Base-by-base conservation (phyloP, 2,888 invertebrate species). In the Pimpla rufipes region DNA sequence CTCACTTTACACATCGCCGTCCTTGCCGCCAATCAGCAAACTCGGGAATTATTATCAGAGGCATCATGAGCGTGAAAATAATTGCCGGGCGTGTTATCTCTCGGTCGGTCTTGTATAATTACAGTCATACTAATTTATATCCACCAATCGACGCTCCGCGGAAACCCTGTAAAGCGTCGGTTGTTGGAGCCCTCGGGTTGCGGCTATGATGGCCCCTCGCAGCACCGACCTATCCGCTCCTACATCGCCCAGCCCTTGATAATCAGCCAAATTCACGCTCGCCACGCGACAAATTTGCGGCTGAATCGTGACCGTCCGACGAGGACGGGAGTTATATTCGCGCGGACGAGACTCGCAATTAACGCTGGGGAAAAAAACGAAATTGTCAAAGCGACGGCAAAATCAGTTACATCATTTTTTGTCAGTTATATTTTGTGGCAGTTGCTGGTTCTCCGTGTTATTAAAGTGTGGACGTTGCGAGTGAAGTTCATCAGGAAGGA, bases 201-300 rank as follows among this genome's bases (percentile, higher is more conserved):
- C 29, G 35, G 57, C 57, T 59, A 35, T 16, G 35, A 59, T n/a
- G 18, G 70, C 21, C 70, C 55, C 55, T 16, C n/a, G 42, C 57
- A 16, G n/a, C n/a, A n/a, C 57, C 42, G 13, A 62, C 18, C 62
- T 5, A 37, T 59, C 55, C 70, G 16, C 10, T 23, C 23, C 1
- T 18, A 45, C 40, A n/a, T 23, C 29, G 47, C 21, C n/a, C n/a
- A 21, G 40, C 29, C 29, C 47, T 70, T 68, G 68, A 77, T 62
- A 67, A 70, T 70, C 68, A 70, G 68, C 68, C 70, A 52, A 77
- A 77, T 70, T 77, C 57, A n/a, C 50, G 21, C 18, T 47, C 68
- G 23, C 68, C 77, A 59, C 70, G 50, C 59, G 57, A 67, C 76
- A 42, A 78, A 70, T 78, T 70, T 40, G 68, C 50, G 37, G 62